Base-by-base conservation (phyloP, 2,797 vertebrate species). In the Pelobates cultripes region DNA sequence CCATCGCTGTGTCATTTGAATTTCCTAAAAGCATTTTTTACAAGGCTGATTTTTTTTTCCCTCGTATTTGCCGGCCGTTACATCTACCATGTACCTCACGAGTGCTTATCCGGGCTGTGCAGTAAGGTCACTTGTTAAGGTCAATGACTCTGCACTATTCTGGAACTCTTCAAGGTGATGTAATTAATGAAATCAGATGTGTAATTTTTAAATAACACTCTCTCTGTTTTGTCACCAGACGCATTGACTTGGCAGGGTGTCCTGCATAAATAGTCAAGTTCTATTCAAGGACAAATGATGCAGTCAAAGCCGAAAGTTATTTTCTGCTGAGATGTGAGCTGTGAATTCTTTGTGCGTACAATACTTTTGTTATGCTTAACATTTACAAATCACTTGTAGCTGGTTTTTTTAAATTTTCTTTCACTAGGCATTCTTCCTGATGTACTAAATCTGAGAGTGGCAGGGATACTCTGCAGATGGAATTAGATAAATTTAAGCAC, bases 1-100 rank as follows among this genome's bases (percentile, higher is more conserved):
- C 44, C n/a, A 28, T 1, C 14, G 7, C 61, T 60, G 4, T 47
- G 43, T n/a, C 9, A 61, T 15, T 57, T 77, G 4, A 53, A 70
- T 77, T 77, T 28, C 68, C 71, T 81, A 55, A 81, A 53, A 81
- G 80, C 69, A 51, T 71, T 73, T 77, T 51, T 45, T 60, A 45
- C 70, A 43, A 2, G 61, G 43, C 6, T 13, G 7, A 7, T 9
- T 10, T 47, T 5, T 10, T 5, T 8, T 12, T 10, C 17, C 51
- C 40, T 64, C 41, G 14, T 15, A 8, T 47, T 64, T 57, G 40
- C 53, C 53, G 28, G 51, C 51, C 68, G 45, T 60, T 51, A 51
- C 51, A 41, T 81, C 51, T 40, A 42, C 41, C 57, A 41, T 43
- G 55, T 45, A 40, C 61, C 9, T 7, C 9, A 13, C 41, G 43